phyloP scores from a whole-genome alignment of 2,888 invertebrate genomes.

The Melieria crassipennis region DNA sequence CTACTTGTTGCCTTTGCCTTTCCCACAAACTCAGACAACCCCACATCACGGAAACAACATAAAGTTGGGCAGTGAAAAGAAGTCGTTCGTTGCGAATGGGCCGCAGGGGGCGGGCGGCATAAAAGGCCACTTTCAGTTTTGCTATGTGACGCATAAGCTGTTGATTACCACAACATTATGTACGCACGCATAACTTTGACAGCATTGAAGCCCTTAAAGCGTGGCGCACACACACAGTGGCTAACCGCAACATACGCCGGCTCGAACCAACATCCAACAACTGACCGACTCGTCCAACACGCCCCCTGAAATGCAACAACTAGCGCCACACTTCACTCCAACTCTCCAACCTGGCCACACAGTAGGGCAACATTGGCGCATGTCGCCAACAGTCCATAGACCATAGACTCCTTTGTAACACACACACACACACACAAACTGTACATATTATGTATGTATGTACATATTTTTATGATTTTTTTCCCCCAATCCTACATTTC shows the following conservation, averaged over 20 bases:
- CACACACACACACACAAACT: background rate
- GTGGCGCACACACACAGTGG: background rate
- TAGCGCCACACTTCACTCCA: no score
- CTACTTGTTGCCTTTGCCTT: background rate
- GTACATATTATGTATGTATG: background rate
- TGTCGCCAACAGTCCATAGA: background rate
- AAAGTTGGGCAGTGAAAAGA: background rate
- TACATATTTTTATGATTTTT: background rate
- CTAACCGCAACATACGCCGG: background rate
- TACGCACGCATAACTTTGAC: constrained; percentile 32
- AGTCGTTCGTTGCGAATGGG: background rate
- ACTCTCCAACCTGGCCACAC: background rate
- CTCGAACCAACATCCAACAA: background rate
- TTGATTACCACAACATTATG: constrained; percentile 50
- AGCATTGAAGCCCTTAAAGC: background rate
- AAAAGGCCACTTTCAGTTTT: constrained; percentile 24
- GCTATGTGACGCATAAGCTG: constrained; percentile 50
- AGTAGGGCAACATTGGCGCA: background rate
- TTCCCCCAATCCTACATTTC: background rate
- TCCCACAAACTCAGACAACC: background rate
- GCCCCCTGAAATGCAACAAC: background rate
- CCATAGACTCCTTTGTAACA: constrained; percentile 8
- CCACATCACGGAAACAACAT: background rate
- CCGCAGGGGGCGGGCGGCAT: background rate
- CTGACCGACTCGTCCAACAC: background rate